These are phyloP conservation scores for Coptodon bakossiorum DNA, from an alignment of 2,113 vertebrate species.

Conservation along the genomic window DNA sequence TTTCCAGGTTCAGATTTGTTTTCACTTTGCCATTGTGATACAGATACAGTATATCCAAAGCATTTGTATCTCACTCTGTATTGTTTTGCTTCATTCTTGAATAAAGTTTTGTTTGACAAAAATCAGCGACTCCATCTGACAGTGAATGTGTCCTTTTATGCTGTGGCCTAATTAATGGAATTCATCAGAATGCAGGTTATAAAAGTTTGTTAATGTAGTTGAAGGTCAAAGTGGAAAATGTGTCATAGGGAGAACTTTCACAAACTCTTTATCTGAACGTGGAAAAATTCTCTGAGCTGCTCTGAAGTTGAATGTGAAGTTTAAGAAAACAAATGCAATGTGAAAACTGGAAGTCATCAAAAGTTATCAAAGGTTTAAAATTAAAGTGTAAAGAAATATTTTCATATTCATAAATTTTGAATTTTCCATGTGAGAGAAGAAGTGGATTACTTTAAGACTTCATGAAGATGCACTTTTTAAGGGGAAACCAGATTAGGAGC, in stretches of 20 bases:
- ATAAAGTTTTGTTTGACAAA: background rate
- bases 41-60: background rate
- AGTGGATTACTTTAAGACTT: background rate
- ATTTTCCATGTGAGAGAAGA: background rate
- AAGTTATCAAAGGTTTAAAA: accelerated
- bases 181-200: background rate
- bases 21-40: background rate
- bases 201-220: background rate
- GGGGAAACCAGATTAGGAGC: background rate
- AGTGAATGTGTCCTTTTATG: background rate
- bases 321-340: background rate
- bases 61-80: background rate
- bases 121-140: background rate
- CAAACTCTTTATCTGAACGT: background rate
- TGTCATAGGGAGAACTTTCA: background rate
- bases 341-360: background rate
- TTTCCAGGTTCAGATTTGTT: background rate
- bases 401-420: background rate
- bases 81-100: background rate
- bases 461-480: background rate
- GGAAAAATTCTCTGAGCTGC: background rate
- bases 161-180: background rate
- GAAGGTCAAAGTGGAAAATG: background rate
- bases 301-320: background rate
- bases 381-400: background rate